phyloP scores from a whole-genome alignment of 2,797 vertebrate genomes.

The Malurus splendens region DNA sequence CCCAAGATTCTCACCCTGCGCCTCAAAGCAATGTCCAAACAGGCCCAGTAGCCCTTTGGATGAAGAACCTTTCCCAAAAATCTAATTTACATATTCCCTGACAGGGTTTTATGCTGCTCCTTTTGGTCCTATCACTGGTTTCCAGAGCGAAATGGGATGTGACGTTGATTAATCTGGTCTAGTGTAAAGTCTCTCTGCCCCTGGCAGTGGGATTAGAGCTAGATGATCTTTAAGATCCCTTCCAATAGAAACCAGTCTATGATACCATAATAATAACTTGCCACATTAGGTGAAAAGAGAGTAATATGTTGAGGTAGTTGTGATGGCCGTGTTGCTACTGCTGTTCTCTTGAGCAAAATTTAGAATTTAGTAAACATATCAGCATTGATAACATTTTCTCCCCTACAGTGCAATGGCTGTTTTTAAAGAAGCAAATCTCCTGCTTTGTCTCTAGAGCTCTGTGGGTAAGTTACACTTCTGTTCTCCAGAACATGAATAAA shows the following conservation, averaged over 20 bases:
- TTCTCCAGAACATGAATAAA: background rate
- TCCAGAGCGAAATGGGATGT: background rate
- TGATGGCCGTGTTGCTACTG: background rate
- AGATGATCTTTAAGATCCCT: background rate
- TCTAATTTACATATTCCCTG: background rate
- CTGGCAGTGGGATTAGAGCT: background rate
- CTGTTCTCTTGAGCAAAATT: constrained; percentile 51
- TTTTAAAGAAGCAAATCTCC: constrained; percentile 2
- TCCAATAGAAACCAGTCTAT: background rate
- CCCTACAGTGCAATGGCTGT: background rate
- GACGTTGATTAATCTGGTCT: background rate
- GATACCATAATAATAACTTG: constrained; percentile 51
- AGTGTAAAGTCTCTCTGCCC: background rate
- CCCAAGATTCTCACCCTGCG: background rate
- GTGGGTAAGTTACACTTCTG: background rate
- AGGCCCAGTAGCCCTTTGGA: too few relatives aligned
- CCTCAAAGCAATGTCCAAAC: background rate
- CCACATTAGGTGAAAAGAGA: constrained; percentile 48
- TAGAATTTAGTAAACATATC: background rate
- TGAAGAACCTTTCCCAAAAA: background rate
- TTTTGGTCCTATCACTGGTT: background rate
- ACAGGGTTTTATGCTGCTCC: background rate
- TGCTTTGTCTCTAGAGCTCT: background rate
- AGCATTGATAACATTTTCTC: background rate
- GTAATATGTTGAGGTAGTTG: background rate